Evolutionary conservation across 2,888 invertebrate genomes (phyloP).

Genomic region (Eilema sororculum): DNA sequence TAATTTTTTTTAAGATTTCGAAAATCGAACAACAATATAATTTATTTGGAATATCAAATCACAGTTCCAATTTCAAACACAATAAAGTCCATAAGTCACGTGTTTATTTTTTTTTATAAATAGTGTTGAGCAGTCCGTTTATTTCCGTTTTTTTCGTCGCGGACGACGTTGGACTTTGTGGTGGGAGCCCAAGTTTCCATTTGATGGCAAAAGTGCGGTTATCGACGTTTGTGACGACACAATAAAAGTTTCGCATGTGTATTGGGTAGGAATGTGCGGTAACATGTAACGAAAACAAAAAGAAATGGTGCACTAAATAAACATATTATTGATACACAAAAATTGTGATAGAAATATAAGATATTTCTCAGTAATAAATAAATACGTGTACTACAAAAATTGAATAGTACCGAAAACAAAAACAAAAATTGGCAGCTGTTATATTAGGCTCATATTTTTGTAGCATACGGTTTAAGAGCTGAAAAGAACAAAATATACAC

Average conservation of each 20-base stretch:
- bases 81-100: constrained; percentile 57
- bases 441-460: not conserved
- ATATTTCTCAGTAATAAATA: not conserved
- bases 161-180: constrained; percentile 86
- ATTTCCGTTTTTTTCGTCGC: constrained; percentile 87
- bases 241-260: constrained; percentile 68
- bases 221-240: constrained; percentile 65
- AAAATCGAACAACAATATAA: constrained; percentile 32
- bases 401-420: not conserved
- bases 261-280: constrained; percentile 84
- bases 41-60: constrained; percentile 63
- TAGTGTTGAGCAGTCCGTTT: constrained; percentile 49
- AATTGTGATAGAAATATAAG: constrained; percentile 51
- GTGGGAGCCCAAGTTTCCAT: constrained; percentile 81
- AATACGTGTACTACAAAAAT: not conserved
- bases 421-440: not conserved
- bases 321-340: constrained; percentile 66
- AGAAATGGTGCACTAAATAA: constrained; percentile 87
- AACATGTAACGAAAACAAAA: constrained; percentile 86
- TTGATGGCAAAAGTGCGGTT: constrained; percentile 65
- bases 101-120: constrained; percentile 24
- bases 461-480: not conserved
- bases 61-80: constrained; percentile 77
- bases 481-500: not conserved
- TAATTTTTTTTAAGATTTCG: constrained; percentile 39